Conservation (phyloP, 2,113 vertebrate genomes). For the Chlamydotis undulata region DNA sequence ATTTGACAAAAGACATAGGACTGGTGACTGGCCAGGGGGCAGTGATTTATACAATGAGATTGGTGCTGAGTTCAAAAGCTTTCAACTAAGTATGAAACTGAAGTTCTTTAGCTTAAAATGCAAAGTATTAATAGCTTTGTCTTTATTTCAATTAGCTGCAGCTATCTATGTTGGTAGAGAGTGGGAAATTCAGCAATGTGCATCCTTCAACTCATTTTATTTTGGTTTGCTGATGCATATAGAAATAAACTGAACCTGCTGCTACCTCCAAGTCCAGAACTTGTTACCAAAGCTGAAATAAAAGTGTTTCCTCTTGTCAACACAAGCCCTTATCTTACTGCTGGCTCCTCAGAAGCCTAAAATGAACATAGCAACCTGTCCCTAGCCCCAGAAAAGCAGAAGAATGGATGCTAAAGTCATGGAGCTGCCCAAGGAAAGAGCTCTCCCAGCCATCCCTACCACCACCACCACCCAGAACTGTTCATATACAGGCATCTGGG, state of each 20-base stretch:
- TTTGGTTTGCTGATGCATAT: constrained; percentile 42
- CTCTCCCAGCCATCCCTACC: not conserved
- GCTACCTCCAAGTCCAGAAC: constrained; percentile 52
- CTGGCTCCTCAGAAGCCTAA: not conserved
- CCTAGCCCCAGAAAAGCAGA: not conserved
- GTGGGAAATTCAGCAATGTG: not conserved
- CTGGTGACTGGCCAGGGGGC: constrained; percentile 15
- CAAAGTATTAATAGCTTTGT: constrained; percentile 14
- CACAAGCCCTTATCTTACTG: not conserved
- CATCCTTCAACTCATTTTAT: constrained; percentile 14
- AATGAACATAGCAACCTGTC: not conserved
- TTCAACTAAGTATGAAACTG: constrained; percentile 42
- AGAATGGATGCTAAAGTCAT: not conserved
- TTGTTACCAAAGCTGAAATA: constrained; percentile 48
- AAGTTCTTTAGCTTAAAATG: constrained; percentile 42
- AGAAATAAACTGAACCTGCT: constrained; percentile 48
- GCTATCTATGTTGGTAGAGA: not conserved
- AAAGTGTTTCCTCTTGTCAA: not conserved
- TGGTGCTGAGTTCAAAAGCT: constrained; percentile 55
- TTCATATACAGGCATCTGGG: accelerated
- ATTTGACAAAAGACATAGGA: constrained; percentile 30
- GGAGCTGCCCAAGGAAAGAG: not conserved
- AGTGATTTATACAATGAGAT: not conserved
- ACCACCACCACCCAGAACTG: accelerated
- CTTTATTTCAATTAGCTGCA: constrained; percentile 28